Evolutionary conservation across 2,888 invertebrate species (phyloP).

Genomic region (Drosophila mulleri): DNA sequence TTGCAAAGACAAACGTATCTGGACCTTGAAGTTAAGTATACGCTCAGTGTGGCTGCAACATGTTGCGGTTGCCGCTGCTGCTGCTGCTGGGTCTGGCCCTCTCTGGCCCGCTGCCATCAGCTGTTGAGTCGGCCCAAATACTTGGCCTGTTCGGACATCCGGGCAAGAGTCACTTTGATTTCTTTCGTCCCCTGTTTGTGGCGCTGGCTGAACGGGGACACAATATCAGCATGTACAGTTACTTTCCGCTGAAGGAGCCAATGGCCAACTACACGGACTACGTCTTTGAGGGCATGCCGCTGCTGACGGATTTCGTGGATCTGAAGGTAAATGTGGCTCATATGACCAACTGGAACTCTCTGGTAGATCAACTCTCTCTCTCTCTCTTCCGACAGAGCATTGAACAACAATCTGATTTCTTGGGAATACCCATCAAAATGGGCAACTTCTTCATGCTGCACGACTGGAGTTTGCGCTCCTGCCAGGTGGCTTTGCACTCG

Average conservation of each 20-base stretch:
- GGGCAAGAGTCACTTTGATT: conserved; percentile 85
- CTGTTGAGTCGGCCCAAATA: conserved; percentile 62
- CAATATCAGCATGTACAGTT: conserved; percentile 85
- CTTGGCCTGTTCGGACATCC: conserved; percentile 84
- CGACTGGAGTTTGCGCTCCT: conserved; percentile 74
- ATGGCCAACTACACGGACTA: conserved; percentile 79
- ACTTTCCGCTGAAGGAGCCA: conserved; percentile 83
- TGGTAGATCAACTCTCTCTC: no score
- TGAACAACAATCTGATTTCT: conserved; percentile 34
- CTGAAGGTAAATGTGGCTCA: conserved; percentile 58
- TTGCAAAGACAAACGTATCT: conserved; percentile 30
- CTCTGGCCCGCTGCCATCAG: neutral
- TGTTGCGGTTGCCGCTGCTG: conserved; percentile 13
- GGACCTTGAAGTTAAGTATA: conserved; percentile 21
- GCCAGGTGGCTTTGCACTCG: conserved; percentile 73
- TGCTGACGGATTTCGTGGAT: conserved; percentile 75
- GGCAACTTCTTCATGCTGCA: conserved; percentile 79
- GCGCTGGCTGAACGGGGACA: conserved; percentile 84
- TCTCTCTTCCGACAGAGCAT: conserved; percentile 36
- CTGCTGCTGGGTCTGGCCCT: neutral
- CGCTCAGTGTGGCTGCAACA: conserved; percentile 4
- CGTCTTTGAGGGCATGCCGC: conserved; percentile 67
- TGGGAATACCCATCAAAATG: conserved; percentile 66
- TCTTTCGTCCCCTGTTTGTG: conserved; percentile 84
- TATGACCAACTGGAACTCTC: neutral